Evolutionary conservation across 2,888 invertebrate genomes (phyloP).

Genomic region (Augochlorella aurata): DNA sequence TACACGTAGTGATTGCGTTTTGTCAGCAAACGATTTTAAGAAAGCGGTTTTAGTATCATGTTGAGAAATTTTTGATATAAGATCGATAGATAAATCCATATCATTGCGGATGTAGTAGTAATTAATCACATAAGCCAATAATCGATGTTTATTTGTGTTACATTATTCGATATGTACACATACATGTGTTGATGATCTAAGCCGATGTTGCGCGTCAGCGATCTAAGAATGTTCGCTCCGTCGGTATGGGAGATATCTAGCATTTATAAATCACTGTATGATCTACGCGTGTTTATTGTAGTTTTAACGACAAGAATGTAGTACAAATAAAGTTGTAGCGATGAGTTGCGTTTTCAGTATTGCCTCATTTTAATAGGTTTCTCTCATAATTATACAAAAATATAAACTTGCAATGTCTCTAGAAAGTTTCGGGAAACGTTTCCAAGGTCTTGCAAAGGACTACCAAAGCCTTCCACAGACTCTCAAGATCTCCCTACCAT

Average conservation of each 20-base stretch:
- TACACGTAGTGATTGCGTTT: slow-evolving; percentile 10
- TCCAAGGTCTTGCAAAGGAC: too few species aligned
- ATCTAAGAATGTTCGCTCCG: not conserved
- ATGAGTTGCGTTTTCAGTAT: too few species aligned
- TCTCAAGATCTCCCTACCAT: too few species aligned
- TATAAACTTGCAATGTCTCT: too few species aligned
- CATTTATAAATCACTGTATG: not conserved
- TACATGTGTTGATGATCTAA: not conserved
- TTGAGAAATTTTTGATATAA: slow-evolving; percentile 26
- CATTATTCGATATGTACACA: not conserved
- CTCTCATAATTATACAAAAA: too few species aligned
- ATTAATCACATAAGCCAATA: slow-evolving; percentile 24
- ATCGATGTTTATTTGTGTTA: slow-evolving; percentile 39
- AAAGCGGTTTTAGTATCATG: slow-evolving; percentile 20
- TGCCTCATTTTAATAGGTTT: too few species aligned
- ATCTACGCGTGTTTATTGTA: not conserved
- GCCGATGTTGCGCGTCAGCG: not conserved
- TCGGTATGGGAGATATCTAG: slow-evolving; percentile 23
- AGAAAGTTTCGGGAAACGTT: too few species aligned
- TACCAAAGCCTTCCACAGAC: too few species aligned
- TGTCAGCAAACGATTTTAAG: slow-evolving; percentile 3
- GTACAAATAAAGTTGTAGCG: too few species aligned
- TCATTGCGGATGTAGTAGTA: slow-evolving; percentile 33
- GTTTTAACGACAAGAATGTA: not conserved
- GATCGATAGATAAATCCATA: slow-evolving; percentile 45